These are phyloP conservation scores for Dipodomys ordii DNA, from an alignment of 2,113 vertebrate species.

Conservation along the genomic window DNA sequence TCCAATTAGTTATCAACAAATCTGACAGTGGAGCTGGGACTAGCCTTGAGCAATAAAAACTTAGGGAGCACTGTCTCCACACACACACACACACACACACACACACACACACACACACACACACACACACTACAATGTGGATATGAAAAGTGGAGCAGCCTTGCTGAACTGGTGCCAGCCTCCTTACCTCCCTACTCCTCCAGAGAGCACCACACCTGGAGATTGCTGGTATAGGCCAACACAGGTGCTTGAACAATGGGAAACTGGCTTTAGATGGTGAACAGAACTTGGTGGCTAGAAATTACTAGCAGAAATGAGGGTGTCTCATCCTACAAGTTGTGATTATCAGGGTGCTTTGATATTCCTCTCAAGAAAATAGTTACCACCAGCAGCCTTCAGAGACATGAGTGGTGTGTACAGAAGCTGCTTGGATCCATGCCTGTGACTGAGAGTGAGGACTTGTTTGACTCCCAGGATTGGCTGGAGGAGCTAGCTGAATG, in stretches of 20 bases:
- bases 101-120: too few species aligned
- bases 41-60: too few species aligned
- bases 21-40: too few species aligned
- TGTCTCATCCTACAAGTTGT: neutral
- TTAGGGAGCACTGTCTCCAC: too few species aligned
- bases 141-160: neutral
- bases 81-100: too few species aligned
- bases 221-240: neutral
- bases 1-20: too few species aligned
- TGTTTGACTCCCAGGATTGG: neutral
- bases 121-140: neutral
- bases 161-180: neutral
- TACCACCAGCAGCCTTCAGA: too few species aligned
- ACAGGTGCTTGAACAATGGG: neutral
- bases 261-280: neutral
- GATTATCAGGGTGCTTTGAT: neutral
- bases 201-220: neutral
- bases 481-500: neutral
- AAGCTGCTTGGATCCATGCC: neutral
- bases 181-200: neutral
- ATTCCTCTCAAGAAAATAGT: too few species aligned
- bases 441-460: neutral
- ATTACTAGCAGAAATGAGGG: neutral
- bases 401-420: neutral
- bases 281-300: neutral